These are phyloP conservation scores for Sakesphorus luctuosus DNA, from an alignment of 2,113 vertebrate species.

Conservation along the genomic window DNA sequence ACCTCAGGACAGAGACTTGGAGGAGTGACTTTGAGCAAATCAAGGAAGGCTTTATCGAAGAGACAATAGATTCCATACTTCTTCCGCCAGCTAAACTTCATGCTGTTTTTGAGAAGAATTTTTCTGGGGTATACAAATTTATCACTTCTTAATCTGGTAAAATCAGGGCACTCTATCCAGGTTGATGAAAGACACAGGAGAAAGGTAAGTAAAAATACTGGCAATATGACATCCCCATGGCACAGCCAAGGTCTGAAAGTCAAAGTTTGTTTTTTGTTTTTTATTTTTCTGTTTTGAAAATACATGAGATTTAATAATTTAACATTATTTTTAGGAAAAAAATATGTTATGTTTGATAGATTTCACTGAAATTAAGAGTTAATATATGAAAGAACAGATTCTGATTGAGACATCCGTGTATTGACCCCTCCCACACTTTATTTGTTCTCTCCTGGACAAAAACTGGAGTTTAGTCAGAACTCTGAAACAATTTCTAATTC, in stretches of 20 bases:
- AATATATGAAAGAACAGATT: neutral
- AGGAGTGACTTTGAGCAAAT: conserved; percentile 5
- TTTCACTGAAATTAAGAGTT: neutral
- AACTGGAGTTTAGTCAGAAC: neutral
- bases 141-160: neutral
- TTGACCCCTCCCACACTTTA: neutral
- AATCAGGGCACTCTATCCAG: neutral
- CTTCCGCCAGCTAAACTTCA: neutral
- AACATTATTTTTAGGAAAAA: neutral
- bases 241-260: neutral
- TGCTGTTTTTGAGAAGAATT: neutral
- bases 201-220: neutral
- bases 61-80: neutral
- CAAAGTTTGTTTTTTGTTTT: neutral
- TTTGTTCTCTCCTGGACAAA: neutral
- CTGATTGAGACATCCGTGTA: neutral
- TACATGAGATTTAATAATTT: neutral
- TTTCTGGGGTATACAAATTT: neutral
- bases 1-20: neutral
- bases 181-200: neutral
- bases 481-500: neutral
- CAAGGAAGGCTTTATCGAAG: conserved; percentile 1
- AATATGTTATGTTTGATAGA: neutral
- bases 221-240: neutral
- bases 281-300: neutral